Conservation (phyloP, 2,113 vertebrate species). For the Pavo muticus region DNA sequence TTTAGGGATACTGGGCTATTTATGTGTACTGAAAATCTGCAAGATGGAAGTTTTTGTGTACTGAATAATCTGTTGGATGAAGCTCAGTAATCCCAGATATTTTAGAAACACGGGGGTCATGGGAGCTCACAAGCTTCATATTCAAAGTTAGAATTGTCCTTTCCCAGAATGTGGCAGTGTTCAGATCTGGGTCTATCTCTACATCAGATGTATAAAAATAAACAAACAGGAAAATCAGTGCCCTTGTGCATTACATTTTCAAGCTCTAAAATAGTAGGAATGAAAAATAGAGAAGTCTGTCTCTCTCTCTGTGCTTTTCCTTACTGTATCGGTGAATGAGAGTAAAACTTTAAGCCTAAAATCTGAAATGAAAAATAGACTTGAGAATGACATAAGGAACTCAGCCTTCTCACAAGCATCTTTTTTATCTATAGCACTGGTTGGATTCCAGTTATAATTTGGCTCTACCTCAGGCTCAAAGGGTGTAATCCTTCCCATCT, state of each 20-base stretch:
- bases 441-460: constrained; percentile 46
- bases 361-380: constrained; percentile 22
- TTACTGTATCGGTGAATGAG: constrained; percentile 24
- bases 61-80: constrained; percentile 3
- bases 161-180: background rate
- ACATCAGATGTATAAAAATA: constrained; percentile 16
- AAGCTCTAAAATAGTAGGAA: constrained; percentile 28
- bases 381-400: constrained; percentile 40
- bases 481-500: background rate
- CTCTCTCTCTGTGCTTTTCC: constrained; percentile 14
- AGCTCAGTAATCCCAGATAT: background rate
- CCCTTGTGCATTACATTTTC: constrained; percentile 37
- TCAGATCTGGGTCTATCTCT: constrained; percentile 14
- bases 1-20: background rate
- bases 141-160: background rate
- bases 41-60: constrained; percentile 5
- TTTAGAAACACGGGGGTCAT: background rate
- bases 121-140: background rate
- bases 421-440: background rate
- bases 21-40: background rate
- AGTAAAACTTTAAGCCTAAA: constrained; percentile 19
- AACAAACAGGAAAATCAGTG: constrained; percentile 17
- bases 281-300: constrained; percentile 44
- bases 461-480: constrained; percentile 31
- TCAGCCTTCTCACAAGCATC: constrained; percentile 5